Conservation (phyloP, 2,888 invertebrate genomes). For the Tenthredo amoena region DNA sequence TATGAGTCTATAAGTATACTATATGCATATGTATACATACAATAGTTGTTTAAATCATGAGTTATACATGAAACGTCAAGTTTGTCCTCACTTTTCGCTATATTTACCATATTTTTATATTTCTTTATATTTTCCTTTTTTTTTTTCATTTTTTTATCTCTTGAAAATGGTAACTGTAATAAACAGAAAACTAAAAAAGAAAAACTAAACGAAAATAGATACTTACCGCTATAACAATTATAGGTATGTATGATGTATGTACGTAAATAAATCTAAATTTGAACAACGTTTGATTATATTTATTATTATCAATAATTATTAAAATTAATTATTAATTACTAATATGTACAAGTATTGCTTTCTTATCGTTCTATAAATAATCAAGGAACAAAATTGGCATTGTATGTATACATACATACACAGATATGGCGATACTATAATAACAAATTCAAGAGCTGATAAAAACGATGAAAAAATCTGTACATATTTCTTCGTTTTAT, state of each 20-base stretch:
- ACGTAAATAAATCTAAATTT: not conserved
- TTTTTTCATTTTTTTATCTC: not conserved
- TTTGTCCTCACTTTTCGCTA: not conserved
- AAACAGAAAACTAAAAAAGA: not conserved
- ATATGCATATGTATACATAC: not conserved
- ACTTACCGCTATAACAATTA: not conserved
- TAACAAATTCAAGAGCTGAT: not conserved
- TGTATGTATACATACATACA: not conserved
- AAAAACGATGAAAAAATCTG: not conserved
- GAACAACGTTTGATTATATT: not conserved
- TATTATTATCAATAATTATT: not conserved
- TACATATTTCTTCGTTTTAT: not conserved
- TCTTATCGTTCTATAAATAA: not conserved
- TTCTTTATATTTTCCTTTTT: too few relatives aligned
- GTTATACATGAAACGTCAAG: not conserved
- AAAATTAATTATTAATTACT: not conserved
- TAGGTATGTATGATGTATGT: not conserved
- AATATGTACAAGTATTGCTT: not conserved
- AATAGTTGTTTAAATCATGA: not conserved
- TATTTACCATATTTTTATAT: not conserved
- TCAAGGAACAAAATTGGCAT: not conserved
- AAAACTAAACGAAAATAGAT: not conserved
- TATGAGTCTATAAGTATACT: not conserved
- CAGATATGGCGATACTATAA: not conserved
- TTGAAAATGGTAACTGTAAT: not conserved